Conservation (phyloP, 1,140 invertebrate genomes). For the Gryon sp. region DNA sequence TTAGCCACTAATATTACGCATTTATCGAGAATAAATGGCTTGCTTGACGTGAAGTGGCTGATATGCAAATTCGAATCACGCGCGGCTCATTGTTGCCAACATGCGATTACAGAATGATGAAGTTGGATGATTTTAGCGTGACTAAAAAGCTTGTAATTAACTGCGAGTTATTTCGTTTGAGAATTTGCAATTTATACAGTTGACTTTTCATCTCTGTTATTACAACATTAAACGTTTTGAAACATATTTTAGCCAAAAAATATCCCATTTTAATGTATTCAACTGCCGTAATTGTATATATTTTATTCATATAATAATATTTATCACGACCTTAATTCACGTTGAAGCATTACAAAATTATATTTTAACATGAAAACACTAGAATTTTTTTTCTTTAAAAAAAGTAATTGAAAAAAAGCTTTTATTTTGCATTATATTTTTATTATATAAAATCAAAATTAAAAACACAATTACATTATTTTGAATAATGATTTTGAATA, state of each 20-base stretch:
- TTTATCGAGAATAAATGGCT: conserved; percentile 36
- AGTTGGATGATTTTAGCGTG: conserved; percentile 21
- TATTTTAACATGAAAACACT: too few relatives aligned
- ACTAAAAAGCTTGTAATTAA: conserved; percentile 38
- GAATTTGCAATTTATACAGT: not conserved
- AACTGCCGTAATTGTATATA: too few relatives aligned
- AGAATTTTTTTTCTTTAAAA: too few relatives aligned
- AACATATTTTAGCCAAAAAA: not conserved
- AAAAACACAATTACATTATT: too few relatives aligned
- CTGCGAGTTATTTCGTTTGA: conserved; percentile 16
- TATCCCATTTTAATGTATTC: too few relatives aligned
- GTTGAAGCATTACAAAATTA: too few relatives aligned
- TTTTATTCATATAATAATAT: too few relatives aligned
- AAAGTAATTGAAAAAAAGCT: not conserved
- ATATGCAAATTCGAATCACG: conserved; percentile 51
- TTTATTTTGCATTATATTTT: too few relatives aligned
- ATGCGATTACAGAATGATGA: conserved; percentile 32
- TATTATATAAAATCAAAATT: too few relatives aligned
- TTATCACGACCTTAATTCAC: too few relatives aligned
- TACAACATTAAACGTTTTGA: not conserved
- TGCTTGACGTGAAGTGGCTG: conserved; percentile 27
- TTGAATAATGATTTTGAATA: too few relatives aligned
- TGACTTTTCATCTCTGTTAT: not conserved
- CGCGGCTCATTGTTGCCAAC: conserved; percentile 43
- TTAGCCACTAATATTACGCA: conserved; percentile 32